Conservation (phyloP, 1,140 invertebrate species). For the Antheraea mylitta region DNA sequence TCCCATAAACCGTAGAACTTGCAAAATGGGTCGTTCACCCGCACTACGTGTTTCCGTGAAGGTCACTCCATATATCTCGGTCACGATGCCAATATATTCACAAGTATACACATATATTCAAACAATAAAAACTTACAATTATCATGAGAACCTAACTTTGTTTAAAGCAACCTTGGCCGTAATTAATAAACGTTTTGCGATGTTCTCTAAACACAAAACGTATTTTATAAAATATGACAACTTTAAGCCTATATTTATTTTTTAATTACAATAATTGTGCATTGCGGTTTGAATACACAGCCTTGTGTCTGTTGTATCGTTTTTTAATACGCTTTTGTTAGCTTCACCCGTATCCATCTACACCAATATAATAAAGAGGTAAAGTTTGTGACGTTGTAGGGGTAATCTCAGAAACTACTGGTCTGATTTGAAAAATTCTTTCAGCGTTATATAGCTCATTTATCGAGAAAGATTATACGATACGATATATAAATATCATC, state of each 20-base stretch:
- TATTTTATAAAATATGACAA: neutral
- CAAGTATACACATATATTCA: constrained; percentile 10
- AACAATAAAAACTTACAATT: constrained; percentile 31
- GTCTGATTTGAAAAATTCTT: too few species aligned
- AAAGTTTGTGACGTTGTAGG: too few species aligned
- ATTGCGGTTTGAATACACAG: too few species aligned
- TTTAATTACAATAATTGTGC: too few species aligned
- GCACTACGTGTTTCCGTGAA: constrained; percentile 29
- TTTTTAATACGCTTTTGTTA: too few species aligned
- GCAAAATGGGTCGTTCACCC: constrained; percentile 49
- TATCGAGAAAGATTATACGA: too few species aligned
- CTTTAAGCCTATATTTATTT: neutral
- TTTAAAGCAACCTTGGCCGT: constrained; percentile 48
- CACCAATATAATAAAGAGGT: too few species aligned
- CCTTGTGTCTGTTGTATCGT: too few species aligned
- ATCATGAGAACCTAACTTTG: constrained; percentile 48
- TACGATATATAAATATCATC: too few species aligned
- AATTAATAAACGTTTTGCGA: constrained; percentile 40
- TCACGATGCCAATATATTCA: constrained; percentile 27
- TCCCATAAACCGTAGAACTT: neutral
- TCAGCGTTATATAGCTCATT: too few species aligned
- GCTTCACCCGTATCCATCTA: too few species aligned
- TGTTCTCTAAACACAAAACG: neutral
- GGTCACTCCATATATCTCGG: constrained; percentile 44
- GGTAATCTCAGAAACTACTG: too few species aligned